A percentile compares a stretch with the other conserved stretches of the same genome.
Evolutionary conservation across 2,888 invertebrate species (phyloP).

Genomic region (Acheta domesticus): DNA sequence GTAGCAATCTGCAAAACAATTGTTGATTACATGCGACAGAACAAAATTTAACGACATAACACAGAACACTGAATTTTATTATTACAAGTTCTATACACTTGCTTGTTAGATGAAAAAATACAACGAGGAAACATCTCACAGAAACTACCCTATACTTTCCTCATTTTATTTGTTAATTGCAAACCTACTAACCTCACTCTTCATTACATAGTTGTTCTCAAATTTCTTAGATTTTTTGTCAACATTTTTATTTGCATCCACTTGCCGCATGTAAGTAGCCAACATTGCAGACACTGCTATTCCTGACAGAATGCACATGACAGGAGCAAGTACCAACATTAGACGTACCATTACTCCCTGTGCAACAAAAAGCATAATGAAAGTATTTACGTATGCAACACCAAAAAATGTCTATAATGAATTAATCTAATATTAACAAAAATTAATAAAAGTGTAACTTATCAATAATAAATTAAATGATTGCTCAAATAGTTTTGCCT

Average conservation of each 20-base stretch:
- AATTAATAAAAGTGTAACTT: too few relatives aligned
- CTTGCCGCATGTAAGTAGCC: slow-evolving; percentile 79
- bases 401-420: too few relatives aligned
- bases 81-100: not conserved
- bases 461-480: too few relatives aligned
- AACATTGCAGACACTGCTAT: slow-evolving; percentile 87
- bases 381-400: not conserved
- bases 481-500: too few relatives aligned
- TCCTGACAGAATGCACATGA: slow-evolving; percentile 96
- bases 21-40: too few relatives aligned
- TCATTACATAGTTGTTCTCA: slow-evolving; percentile 71
- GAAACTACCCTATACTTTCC: too few relatives aligned
- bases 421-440: too few relatives aligned
- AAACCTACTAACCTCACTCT: slow-evolving; percentile 63
- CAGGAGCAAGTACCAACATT: slow-evolving; percentile 95
- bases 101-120: not conserved
- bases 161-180: not conserved
- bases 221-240: slow-evolving; percentile 68
- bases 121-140: not conserved
- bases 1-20: slow-evolving; percentile 82
- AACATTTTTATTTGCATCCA: slow-evolving; percentile 59
- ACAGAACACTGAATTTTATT: too few relatives aligned
- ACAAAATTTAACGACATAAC: too few relatives aligned
- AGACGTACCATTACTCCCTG: slow-evolving; percentile 98
- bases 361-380: slow-evolving; percentile 34